These are phyloP conservation scores for Diprion similis DNA, from an alignment of 1,140 invertebrate species.

Conservation along the genomic window DNA sequence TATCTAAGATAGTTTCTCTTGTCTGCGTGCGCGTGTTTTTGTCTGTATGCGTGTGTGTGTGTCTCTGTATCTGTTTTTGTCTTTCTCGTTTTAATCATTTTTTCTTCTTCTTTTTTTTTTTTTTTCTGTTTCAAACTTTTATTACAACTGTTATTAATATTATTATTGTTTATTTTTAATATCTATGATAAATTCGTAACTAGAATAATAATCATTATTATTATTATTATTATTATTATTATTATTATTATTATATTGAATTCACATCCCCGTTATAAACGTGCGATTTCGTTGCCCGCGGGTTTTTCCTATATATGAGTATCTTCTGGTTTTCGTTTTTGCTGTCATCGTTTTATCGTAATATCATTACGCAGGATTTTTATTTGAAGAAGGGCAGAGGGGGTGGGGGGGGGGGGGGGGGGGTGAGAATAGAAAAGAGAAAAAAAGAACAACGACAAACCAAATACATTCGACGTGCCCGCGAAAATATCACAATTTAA, in stretches of 20 bases:
- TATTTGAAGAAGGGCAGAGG: too few species aligned
- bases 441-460: too few species aligned
- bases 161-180: constrained; percentile 26
- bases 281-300: constrained; percentile 29
- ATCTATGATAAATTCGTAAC: constrained; percentile 59
- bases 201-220: constrained; percentile 50
- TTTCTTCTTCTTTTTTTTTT: constrained; percentile 31
- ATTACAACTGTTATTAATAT: constrained; percentile 31
- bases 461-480: too few species aligned
- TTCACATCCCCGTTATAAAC: constrained; percentile 25
- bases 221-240: background rate
- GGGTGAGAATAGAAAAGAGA: too few species aligned
- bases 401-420: too few species aligned
- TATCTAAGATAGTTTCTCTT: too few species aligned
- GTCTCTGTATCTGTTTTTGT: too few species aligned
- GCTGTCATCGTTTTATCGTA: constrained; percentile 26
- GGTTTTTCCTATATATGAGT: constrained; percentile 11
- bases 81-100: too few species aligned
- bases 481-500: too few species aligned
- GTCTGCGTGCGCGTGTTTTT: too few species aligned
- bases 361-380: constrained; percentile 24
- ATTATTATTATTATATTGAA: constrained; percentile 6
- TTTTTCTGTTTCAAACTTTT: constrained; percentile 41
- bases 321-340: constrained; percentile 18
- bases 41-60: too few species aligned